phyloP scores from a whole-genome alignment of 2,888 invertebrate species.

The Lithophane ornitopus region DNA sequence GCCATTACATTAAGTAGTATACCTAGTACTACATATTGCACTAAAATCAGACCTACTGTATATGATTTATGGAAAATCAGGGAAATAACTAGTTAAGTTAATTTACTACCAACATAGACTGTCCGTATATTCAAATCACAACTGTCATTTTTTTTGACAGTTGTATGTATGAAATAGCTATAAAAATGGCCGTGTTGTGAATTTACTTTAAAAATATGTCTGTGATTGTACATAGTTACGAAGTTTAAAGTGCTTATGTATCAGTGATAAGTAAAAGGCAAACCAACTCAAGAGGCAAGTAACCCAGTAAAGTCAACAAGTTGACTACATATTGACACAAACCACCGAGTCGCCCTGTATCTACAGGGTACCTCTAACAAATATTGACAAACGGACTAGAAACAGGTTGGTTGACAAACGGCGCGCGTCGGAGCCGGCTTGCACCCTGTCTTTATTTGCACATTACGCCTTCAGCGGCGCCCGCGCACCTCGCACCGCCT shows the following conservation, averaged over 20 bases:
- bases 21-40: not conserved
- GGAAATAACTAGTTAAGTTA: not conserved
- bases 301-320: conserved; percentile 1
- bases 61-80: not conserved
- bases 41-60: not conserved
- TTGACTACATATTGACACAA: conserved; percentile 40
- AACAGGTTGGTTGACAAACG: conserved; percentile 66
- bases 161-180: not conserved
- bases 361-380: conserved; percentile 55
- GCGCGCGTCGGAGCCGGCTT: conserved; percentile 54
- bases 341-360: conserved; percentile 55
- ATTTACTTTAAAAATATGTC: not conserved
- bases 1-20: not conserved
- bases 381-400: conserved; percentile 65
- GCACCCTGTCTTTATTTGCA: conserved; percentile 83
- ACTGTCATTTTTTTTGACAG: not conserved
- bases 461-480: conserved; percentile 76
- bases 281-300: conserved; percentile 19
- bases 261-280: conserved; percentile 3
- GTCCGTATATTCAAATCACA: not conserved
- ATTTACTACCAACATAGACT: not conserved
- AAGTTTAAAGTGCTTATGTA: not conserved
- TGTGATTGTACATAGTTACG: not conserved
- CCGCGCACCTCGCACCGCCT: conserved; percentile 62
- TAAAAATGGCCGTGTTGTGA: not conserved